Evolutionary conservation across 2,888 invertebrate species (phyloP).

Genomic region (Melanchra persicariae): DNA sequence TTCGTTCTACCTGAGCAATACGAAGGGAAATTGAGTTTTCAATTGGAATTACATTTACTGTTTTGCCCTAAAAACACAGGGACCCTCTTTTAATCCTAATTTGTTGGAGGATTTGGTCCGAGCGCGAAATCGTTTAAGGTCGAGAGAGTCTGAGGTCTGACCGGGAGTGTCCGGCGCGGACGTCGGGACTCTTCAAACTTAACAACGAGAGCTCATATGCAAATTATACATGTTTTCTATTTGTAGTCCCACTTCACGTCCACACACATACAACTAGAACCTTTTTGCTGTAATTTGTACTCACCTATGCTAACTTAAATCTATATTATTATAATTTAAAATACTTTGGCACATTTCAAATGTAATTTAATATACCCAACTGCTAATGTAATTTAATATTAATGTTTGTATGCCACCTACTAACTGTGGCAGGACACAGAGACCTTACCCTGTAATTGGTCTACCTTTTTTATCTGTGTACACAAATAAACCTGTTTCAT

Average conservation of each 20-base stretch:
- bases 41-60: conserved; percentile 80
- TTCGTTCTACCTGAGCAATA: conserved; percentile 69
- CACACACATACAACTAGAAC: too few relatives aligned
- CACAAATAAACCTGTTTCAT: too few relatives aligned
- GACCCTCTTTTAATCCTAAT: conserved; percentile 85
- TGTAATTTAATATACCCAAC: too few relatives aligned
- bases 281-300: not conserved
- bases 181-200: conserved; percentile 66
- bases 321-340: too few relatives aligned
- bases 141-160: conserved; percentile 64
- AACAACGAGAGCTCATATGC: conserved; percentile 52
- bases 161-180: conserved; percentile 45
- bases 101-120: conserved; percentile 82
- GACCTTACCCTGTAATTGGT: too few relatives aligned
- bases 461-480: too few relatives aligned
- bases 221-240: conserved; percentile 50
- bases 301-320: too few relatives aligned
- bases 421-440: too few relatives aligned
- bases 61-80: conserved; percentile 80
- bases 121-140: conserved; percentile 76
- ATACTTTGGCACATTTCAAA: too few relatives aligned
- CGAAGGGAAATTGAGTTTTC: conserved; percentile 76
- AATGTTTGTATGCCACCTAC: too few relatives aligned
- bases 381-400: too few relatives aligned
- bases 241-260: conserved; percentile 8